phyloP scores from a whole-genome alignment of 2,113 vertebrate genomes.

The Herpailurus yagouaroundi region DNA sequence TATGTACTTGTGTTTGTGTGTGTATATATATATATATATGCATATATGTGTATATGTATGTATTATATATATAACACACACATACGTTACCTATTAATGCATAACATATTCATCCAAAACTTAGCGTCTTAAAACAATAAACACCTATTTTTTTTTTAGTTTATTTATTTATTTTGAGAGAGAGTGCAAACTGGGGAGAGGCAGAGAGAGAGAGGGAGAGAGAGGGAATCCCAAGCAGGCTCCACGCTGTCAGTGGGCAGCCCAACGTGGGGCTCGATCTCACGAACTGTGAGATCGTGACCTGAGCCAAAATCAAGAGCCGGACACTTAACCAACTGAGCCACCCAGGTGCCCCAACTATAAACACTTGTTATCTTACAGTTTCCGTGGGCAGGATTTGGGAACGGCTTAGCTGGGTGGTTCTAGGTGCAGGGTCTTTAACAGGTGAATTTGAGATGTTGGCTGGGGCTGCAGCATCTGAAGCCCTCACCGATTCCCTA shows the following conservation, averaged over 20 bases:
- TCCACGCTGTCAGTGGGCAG: too few relatives aligned
- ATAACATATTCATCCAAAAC: not conserved
- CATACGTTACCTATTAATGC: not conserved
- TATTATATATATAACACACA: not conserved
- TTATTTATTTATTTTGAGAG: too few relatives aligned
- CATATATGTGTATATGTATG: not conserved
- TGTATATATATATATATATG: not conserved
- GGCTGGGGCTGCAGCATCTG: not conserved
- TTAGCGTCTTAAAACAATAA: not conserved
- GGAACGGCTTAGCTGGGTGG: not conserved
- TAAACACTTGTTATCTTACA: not conserved
- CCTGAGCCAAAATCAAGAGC: too few relatives aligned
- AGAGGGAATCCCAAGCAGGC: too few relatives aligned
- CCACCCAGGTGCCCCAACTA: too few relatives aligned
- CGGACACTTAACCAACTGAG: too few relatives aligned
- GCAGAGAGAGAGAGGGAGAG: too few relatives aligned
- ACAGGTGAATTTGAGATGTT: not conserved
- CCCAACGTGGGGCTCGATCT: too few relatives aligned
- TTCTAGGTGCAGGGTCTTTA: not conserved
- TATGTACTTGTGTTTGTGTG: not conserved
- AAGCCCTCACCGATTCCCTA: not conserved
- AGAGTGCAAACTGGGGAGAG: too few relatives aligned
- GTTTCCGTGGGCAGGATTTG: not conserved
- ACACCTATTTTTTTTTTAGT: too few relatives aligned
- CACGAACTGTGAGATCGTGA: too few relatives aligned